Conservation (phyloP, 2,888 invertebrate species). For the Apodemia zela region DNA sequence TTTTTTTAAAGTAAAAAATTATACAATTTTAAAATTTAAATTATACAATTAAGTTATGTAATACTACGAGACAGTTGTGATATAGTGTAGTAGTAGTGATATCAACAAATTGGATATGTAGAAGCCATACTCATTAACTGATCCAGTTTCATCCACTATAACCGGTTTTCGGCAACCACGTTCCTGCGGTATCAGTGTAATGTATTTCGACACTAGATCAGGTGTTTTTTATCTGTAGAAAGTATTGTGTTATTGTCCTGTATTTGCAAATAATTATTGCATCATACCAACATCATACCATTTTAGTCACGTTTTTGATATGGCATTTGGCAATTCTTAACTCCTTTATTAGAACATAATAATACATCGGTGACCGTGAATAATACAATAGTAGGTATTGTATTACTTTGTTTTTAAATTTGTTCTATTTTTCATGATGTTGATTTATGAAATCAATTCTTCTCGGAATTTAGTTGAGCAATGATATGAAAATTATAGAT, state of each 20-base stretch:
- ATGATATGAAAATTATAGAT: too few relatives aligned
- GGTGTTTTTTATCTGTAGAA: not conserved
- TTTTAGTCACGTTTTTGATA: not conserved
- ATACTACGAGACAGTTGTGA: too few relatives aligned
- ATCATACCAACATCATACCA: not conserved
- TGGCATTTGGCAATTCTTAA: not conserved
- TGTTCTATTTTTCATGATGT: too few relatives aligned
- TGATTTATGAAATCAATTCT: too few relatives aligned
- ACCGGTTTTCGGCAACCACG: not conserved
- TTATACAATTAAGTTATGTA: too few relatives aligned
- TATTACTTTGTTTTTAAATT: too few relatives aligned
- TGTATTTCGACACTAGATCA: not conserved
- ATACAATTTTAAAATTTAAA: too few relatives aligned
- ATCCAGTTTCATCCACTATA: not conserved
- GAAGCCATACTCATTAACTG: not conserved
- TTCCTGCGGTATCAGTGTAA: not conserved
- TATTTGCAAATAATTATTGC: not conserved
- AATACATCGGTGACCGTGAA: too few relatives aligned
- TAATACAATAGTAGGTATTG: too few relatives aligned
- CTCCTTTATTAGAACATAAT: not conserved
- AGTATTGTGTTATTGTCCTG: not conserved
- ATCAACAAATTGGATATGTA: conserved; percentile 2
- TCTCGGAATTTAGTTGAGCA: too few relatives aligned
- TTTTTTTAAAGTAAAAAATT: too few relatives aligned
- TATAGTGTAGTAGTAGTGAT: too few relatives aligned